These are phyloP conservation scores for Eubasilissa splendida DNA, from an alignment of 2,888 invertebrate genomes.

Conservation along the genomic window DNA sequence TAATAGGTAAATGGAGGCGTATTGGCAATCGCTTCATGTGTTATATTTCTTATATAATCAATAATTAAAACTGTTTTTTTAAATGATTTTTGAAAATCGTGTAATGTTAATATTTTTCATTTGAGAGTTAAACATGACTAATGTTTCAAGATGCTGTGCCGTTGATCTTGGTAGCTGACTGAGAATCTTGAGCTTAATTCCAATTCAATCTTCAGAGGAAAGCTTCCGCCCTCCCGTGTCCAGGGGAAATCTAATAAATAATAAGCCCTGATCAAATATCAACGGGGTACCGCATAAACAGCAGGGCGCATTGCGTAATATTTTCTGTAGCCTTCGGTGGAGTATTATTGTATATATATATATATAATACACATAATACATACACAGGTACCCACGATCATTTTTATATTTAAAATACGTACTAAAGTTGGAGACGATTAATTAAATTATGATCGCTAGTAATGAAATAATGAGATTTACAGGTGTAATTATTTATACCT, in stretches of 20 bases:
- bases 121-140: background rate
- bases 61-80: too few relatives aligned
- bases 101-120: too few relatives aligned
- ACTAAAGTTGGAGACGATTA: constrained; percentile 45
- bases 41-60: too few relatives aligned
- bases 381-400: background rate
- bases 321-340: constrained; percentile 45
- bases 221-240: constrained; percentile 16
- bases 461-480: constrained; percentile 5
- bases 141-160: background rate
- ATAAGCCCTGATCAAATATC: constrained; percentile 44
- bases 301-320: constrained; percentile 55
- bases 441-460: constrained; percentile 45
- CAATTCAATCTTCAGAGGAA: constrained; percentile 13
- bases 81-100: too few relatives aligned
- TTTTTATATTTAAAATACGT: background rate
- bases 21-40: too few relatives aligned
- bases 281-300: constrained; percentile 42
- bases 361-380: background rate
- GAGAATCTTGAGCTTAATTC: background rate
- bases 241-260: constrained; percentile 54
- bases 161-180: background rate
- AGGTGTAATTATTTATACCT: background rate
- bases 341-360: background rate
- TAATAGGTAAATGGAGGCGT: too few relatives aligned